phyloP scores from a whole-genome alignment of 2,888 invertebrate genomes.

The Himalopsyche anomala region DNA sequence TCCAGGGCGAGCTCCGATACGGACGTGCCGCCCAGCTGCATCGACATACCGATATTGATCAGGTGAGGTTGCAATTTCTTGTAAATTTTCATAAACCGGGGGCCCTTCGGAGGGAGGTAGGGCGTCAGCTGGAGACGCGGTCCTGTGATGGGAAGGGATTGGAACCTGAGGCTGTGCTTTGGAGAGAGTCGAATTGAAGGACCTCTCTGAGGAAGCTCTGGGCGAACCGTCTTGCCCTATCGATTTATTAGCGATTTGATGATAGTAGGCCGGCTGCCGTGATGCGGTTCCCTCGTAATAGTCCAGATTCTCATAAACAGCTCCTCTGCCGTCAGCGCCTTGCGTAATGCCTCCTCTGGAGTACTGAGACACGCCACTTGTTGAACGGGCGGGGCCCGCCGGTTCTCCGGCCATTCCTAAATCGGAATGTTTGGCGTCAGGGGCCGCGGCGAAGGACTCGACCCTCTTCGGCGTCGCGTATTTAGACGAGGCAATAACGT shows the following conservation, averaged over 20 bases:
- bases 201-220: slow-evolving; percentile 73
- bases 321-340: slow-evolving; percentile 71
- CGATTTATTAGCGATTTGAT: slow-evolving; percentile 71
- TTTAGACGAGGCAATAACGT: slow-evolving; percentile 86
- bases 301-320: slow-evolving; percentile 89
- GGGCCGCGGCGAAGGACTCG: slow-evolving; percentile 76
- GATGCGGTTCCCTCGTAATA: slow-evolving; percentile 81
- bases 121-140: slow-evolving; percentile 72
- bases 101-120: slow-evolving; percentile 55
- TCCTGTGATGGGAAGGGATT: slow-evolving; percentile 75
- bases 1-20: slow-evolving; percentile 69
- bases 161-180: slow-evolving; percentile 91
- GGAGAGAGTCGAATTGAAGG: slow-evolving; percentile 78
- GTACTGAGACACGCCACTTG: slow-evolving; percentile 79
- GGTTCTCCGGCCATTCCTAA: slow-evolving; percentile 63
- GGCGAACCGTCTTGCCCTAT: slow-evolving; percentile 60
- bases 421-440: slow-evolving; percentile 26
- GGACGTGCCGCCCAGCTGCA: neutral
- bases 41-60: slow-evolving; percentile 52
- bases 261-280: slow-evolving; percentile 80
- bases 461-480: slow-evolving; percentile 87
- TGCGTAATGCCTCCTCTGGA: slow-evolving; percentile 75
- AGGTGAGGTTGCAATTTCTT: slow-evolving; percentile 26
- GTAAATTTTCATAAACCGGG: slow-evolving; percentile 79
- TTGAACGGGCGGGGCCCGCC: slow-evolving; percentile 78